Evolutionary conservation across 2,888 invertebrate species (phyloP).

Genomic region (Chrysina gloriosa): DNA sequence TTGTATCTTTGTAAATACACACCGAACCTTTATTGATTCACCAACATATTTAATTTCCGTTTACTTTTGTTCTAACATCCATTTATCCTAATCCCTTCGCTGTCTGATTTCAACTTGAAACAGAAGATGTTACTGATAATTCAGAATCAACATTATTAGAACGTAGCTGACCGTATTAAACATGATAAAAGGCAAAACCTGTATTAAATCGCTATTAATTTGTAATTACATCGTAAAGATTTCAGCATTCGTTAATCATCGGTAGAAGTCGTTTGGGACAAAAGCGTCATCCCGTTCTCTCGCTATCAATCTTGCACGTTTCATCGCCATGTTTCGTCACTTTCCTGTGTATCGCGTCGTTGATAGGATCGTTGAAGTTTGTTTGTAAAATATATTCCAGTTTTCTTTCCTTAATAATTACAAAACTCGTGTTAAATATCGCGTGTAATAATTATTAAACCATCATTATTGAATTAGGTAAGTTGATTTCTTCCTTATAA

Average conservation of each 20-base stretch:
- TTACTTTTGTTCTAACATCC: not conserved
- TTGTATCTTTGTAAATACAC: not conserved
- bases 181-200: no score
- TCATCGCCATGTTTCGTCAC: no score
- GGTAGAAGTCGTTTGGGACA: not conserved
- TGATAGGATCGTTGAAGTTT: not conserved
- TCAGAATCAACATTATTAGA: no score
- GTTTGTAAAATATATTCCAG: no score
- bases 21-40: slow-evolving; percentile 14
- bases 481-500: not conserved
- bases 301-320: not conserved
- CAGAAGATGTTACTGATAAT: no score
- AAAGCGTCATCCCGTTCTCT: not conserved
- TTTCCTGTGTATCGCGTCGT: not conserved
- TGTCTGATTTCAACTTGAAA: no score
- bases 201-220: no score
- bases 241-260: not conserved
- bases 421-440: no score
- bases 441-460: no score
- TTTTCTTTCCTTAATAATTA: no score
- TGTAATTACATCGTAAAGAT: not conserved
- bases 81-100: not conserved
- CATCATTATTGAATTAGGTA: not conserved
- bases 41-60: slow-evolving; percentile 7
- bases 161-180: no score